phyloP scores from a whole-genome alignment of 2,113 vertebrate species.

The Connochaetes taurinus region DNA sequence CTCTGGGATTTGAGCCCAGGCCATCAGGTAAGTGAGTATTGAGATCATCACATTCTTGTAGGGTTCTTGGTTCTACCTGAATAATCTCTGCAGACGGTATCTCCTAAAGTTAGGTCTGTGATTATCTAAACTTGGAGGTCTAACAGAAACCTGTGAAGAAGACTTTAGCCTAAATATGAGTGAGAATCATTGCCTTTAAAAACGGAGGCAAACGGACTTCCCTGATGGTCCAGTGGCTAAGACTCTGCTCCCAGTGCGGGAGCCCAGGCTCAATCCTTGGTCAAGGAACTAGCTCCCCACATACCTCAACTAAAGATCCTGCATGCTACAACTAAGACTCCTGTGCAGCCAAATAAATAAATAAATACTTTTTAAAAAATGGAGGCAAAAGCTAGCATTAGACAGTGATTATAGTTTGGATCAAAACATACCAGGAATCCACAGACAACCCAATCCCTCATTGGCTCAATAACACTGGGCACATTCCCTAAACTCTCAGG shows the following conservation, averaged over 20 bases:
- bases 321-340: background rate
- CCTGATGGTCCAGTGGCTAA: background rate
- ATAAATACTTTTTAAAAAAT: background rate
- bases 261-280: background rate
- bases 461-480: background rate
- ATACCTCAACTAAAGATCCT: background rate
- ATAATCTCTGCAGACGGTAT: background rate
- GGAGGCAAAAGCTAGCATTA: background rate
- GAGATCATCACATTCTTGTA: background rate
- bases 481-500: background rate
- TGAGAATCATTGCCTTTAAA: background rate
- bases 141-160: background rate
- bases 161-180: background rate
- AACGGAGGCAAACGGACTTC: background rate
- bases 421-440: background rate
- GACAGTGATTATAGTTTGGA: background rate
- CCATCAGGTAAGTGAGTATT: rapidly evolving
- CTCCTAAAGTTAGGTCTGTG: background rate
- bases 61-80: background rate
- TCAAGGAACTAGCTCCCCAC: background rate
- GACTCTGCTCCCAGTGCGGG: background rate
- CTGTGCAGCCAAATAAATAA: background rate
- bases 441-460: background rate
- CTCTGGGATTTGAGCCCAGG: background rate
- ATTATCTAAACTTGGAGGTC: background rate